These are phyloP conservation scores for Epizoanthus scotinus DNA, from an alignment of 92 coral and sea anemone genomes.

Conservation along the genomic window DNA sequence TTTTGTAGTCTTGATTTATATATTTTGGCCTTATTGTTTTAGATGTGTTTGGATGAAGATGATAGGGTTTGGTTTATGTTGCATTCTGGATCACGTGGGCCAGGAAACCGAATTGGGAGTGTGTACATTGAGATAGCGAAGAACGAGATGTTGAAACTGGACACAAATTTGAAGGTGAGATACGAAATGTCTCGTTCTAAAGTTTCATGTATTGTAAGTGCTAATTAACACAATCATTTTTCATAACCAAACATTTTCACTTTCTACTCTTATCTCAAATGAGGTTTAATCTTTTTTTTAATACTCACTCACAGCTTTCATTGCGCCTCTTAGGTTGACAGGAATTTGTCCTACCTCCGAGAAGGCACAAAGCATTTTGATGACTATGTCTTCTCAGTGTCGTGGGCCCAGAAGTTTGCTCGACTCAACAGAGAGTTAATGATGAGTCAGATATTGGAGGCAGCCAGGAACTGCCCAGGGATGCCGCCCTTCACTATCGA, in stretches of 20 bases:
- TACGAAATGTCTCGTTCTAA: background rate
- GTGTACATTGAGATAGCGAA: constrained; percentile 83
- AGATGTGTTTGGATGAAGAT: constrained; percentile 81
- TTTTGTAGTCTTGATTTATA: too few species aligned
- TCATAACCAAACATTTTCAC: too few species aligned
- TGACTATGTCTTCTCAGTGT: constrained; percentile 75
- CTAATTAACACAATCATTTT: too few species aligned
- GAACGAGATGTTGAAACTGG: constrained; percentile 73
- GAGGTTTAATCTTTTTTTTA: background rate
- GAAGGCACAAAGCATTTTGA: constrained; percentile 76
- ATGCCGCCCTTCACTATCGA: constrained; percentile 71
- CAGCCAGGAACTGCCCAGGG: constrained; percentile 55
- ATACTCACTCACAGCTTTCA: background rate
- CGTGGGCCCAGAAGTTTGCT: constrained; percentile 83
- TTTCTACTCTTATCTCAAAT: too few species aligned
- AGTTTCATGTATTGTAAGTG: too few species aligned
- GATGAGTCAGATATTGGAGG: constrained; percentile 70
- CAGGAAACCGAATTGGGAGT: constrained; percentile 81
- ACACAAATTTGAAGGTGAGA: constrained; percentile 63
- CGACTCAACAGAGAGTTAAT: constrained; percentile 71
- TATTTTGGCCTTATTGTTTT: background rate
- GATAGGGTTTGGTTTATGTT: constrained; percentile 81
- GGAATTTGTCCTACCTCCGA: constrained; percentile 69
- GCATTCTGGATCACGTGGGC: constrained; percentile 90
- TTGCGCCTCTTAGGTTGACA: constrained; percentile 51